Evolutionary conservation across 2,888 invertebrate species (phyloP).

Genomic region (Tiliacea citrago): DNA sequence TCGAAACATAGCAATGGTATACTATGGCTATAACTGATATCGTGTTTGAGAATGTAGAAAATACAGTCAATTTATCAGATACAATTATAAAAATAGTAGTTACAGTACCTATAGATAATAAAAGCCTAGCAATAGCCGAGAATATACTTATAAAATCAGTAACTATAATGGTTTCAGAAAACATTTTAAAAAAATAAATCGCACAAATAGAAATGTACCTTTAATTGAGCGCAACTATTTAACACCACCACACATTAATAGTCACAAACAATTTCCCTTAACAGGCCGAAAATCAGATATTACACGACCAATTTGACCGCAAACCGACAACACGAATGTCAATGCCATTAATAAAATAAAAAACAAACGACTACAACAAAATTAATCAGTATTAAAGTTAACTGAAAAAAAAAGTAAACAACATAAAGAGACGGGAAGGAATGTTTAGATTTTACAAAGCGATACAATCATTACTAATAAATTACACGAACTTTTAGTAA

Average conservation of each 20-base stretch:
- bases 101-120: neutral
- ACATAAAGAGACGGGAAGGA: constrained; percentile 56
- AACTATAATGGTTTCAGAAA: neutral
- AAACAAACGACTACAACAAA: constrained; percentile 30
- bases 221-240: neutral
- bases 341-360: constrained; percentile 29
- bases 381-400: constrained; percentile 50
- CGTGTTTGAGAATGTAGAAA: neutral
- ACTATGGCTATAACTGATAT: neutral
- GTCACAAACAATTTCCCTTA: constrained; percentile 22
- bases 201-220: neutral
- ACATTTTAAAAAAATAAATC: neutral
- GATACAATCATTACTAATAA: constrained; percentile 62
- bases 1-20: neutral
- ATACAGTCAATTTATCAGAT: neutral
- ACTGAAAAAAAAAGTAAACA: constrained; percentile 42
- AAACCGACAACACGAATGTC: constrained; percentile 32
- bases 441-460: constrained; percentile 67
- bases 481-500: constrained; percentile 65
- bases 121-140: neutral
- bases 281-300: constrained; percentile 38
- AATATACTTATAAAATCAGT: neutral
- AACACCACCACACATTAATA: constrained; percentile 3
- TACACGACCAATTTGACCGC: constrained; percentile 15
- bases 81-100: too few species aligned